These are phyloP conservation scores for Peromyscus aztecus DNA, from an alignment of 2,797 vertebrate genomes.

Conservation along the genomic window DNA sequence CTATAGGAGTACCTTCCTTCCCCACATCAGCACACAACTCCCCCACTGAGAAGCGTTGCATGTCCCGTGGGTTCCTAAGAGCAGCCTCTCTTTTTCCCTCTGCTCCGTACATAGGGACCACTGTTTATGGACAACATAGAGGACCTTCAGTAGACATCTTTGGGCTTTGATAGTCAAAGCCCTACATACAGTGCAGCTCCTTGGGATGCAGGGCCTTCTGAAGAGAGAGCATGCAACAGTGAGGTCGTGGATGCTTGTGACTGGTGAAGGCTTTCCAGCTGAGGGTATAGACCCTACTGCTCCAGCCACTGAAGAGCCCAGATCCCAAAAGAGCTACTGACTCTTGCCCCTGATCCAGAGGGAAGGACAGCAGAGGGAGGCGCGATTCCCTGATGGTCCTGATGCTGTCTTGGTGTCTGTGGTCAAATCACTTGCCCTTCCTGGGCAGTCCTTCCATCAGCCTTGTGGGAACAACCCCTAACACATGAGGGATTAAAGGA, in stretches of 20 bases:
- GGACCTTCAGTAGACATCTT: neutral
- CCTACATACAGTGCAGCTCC: neutral
- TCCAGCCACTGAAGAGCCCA: neutral
- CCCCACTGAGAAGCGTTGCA: neutral
- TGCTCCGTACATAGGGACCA: neutral
- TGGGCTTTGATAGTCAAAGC: neutral
- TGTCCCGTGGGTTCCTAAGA: accelerated
- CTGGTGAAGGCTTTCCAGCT: neutral
- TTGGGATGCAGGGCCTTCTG: too few species aligned
- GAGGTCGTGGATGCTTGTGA: neutral
- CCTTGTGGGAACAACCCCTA: neutral
- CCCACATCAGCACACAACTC: too few species aligned
- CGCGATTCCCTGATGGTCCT: accelerated
- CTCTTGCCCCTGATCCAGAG: neutral
- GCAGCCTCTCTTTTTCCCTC: neutral
- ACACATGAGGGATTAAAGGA: neutral
- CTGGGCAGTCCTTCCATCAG: neutral
- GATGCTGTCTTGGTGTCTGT: neutral
- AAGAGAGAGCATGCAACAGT: accelerated
- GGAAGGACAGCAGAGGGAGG: neutral
- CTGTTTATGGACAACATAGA: neutral
- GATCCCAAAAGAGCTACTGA: neutral
- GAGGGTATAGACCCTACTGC: neutral
- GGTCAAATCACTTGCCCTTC: neutral
- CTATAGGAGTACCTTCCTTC: neutral